phyloP scores from a whole-genome alignment of 2,113 vertebrate genomes.

The Protobothrops flavoviridis region DNA sequence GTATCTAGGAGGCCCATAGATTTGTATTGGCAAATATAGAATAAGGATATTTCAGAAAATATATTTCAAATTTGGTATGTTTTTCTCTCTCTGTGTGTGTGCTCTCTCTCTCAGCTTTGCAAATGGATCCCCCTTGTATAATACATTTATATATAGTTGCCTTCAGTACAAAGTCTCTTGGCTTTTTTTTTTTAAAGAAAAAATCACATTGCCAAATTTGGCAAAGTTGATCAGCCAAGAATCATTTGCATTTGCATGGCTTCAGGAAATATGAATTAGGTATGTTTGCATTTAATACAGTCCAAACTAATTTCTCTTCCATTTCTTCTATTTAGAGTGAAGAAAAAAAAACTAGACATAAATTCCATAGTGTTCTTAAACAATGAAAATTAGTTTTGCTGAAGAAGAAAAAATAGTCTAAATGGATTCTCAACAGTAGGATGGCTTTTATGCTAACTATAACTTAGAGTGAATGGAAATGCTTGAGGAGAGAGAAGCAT shows the following conservation, averaged over 20 bases:
- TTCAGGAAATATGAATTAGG: neutral
- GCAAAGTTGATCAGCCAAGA: neutral
- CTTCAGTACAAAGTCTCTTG: neutral
- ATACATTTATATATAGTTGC: neutral
- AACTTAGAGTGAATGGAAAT: conserved; percentile 64
- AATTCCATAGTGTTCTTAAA: neutral
- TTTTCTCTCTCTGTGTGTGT: neutral
- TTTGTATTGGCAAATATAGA: neutral
- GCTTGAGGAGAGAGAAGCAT: conserved; percentile 68
- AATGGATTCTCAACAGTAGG: conserved; percentile 63
- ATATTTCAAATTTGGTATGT: neutral
- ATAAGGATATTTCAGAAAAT: neutral
- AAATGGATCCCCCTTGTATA: neutral
- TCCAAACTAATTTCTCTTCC: neutral
- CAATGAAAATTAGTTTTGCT: neutral
- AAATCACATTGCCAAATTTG: neutral
- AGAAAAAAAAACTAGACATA: neutral
- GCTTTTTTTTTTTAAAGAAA: neutral
- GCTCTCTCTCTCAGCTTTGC: neutral
- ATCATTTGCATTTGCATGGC: neutral
- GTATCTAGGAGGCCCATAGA: neutral
- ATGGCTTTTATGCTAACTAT: conserved; percentile 68
- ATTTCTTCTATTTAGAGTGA: neutral
- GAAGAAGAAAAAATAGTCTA: neutral
- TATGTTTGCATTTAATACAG: neutral